A percentile compares a stretch with the other conserved stretches of the same genome.
These are phyloP conservation scores for Sinosuthora webbiana DNA, from an alignment of 2,113 vertebrate species.

Conservation along the genomic window DNA sequence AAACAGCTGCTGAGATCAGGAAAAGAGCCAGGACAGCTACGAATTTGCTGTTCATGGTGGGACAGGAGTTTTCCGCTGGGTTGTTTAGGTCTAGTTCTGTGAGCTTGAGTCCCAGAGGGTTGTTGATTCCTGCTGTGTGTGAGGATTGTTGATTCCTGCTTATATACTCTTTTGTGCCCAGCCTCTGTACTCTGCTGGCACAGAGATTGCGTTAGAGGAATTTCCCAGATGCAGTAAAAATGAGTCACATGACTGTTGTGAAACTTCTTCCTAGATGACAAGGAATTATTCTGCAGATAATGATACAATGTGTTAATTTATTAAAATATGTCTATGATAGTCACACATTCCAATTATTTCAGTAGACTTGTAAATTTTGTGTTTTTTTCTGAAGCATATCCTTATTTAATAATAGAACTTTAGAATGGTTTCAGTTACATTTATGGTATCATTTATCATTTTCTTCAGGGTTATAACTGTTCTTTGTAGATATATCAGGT, in stretches of 20 bases:
- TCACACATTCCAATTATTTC: neutral
- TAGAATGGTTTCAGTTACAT: neutral
- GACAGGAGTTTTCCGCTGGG: neutral
- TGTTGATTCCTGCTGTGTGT: neutral
- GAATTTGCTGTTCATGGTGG: constrained; percentile 33
- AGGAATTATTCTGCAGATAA: neutral
- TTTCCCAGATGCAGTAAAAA: constrained; percentile 63
- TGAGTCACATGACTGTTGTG: constrained; percentile 68
- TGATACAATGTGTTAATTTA: neutral
- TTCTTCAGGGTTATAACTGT: neutral
- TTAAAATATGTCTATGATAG: neutral
- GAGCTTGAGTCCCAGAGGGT: neutral
- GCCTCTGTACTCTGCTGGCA: neutral
- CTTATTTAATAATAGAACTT: neutral
- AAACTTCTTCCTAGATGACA: constrained; percentile 16
- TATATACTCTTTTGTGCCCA: neutral
- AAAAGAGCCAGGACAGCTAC: constrained; percentile 50
- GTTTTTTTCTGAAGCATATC: neutral
- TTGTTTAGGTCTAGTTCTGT: neutral
- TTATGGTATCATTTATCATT: neutral
- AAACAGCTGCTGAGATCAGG: constrained; percentile 62
- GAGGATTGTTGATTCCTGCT: neutral
- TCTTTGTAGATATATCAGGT: neutral
- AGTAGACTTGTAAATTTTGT: neutral
- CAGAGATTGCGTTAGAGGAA: constrained; percentile 67